A percentile compares a stretch with the other conserved stretches of the same genome.
phyloP scores from a whole-genome alignment of 2,888 invertebrate species.

The Cordylochernes scorpioides region DNA sequence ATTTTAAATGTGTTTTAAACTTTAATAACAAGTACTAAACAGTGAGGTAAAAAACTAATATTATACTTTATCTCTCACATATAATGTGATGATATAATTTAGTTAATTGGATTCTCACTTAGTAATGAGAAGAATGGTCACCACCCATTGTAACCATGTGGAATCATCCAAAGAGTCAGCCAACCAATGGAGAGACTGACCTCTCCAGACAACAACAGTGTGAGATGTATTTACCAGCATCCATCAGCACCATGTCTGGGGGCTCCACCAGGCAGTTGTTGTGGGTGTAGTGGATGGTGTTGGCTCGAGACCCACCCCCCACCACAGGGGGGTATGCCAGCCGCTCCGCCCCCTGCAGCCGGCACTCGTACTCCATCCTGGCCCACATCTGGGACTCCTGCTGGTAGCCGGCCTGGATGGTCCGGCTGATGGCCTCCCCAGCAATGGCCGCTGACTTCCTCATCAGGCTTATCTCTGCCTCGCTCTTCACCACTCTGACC shows the following conservation, averaged over 20 bases:
- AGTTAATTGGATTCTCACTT: no score
- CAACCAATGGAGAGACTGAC: no score
- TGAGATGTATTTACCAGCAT: constrained; percentile 40
- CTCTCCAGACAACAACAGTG: not conserved
- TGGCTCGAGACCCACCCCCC: constrained; percentile 66
- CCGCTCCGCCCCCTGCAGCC: constrained; percentile 53
- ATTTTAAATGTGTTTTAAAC: no score
- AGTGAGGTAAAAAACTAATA: no score
- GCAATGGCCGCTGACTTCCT: constrained; percentile 53
- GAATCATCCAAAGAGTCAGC: no score
- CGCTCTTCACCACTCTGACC: constrained; percentile 50
- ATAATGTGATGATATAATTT: no score
- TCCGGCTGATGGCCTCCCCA: constrained; percentile 44
- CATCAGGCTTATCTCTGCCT: constrained; percentile 52
- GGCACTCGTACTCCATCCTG: constrained; percentile 54
- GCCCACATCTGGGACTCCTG: constrained; percentile 57
- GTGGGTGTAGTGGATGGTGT: constrained; percentile 75
- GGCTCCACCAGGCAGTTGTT: constrained; percentile 50
- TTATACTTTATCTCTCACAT: no score
- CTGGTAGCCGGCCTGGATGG: constrained; percentile 36
- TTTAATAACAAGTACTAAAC: no score
- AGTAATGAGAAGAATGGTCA: no score
- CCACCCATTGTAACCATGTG: no score
- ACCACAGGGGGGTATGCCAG: constrained; percentile 91
- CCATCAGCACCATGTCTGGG: constrained; percentile 65